phyloP scores from a whole-genome alignment of 30 jellyfish, hydroid and myxozoan species.

The Haliclystus octoradiatus region DNA sequence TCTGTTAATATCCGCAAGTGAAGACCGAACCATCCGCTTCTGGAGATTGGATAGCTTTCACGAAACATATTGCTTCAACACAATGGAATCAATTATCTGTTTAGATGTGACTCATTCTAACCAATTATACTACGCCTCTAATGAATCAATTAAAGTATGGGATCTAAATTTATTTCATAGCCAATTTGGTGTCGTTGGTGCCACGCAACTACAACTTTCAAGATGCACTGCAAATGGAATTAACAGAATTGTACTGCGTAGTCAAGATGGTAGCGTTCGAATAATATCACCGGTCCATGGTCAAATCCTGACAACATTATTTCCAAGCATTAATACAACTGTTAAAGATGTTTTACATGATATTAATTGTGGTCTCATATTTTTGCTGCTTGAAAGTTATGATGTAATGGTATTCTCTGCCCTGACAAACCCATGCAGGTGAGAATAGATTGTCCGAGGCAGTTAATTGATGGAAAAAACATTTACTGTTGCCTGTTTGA shows the following conservation, averaged over 20 bases:
- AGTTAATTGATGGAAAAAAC: not conserved
- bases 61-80: constrained; percentile 66
- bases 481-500: no score
- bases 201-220: constrained; percentile 23
- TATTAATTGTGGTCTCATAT: constrained; percentile 17
- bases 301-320: constrained; percentile 41
- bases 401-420: constrained; percentile 65
- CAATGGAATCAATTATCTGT: constrained; percentile 30
- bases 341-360: constrained; percentile 42
- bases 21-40: constrained; percentile 74
- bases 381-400: constrained; percentile 33
- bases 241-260: constrained; percentile 39
- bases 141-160: constrained; percentile 18
- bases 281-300: constrained; percentile 91
- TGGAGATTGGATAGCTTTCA: constrained; percentile 86
- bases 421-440: constrained; percentile 93
- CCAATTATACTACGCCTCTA: constrained; percentile 45
- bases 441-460: not conserved
- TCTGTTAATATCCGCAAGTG: constrained; percentile 55
- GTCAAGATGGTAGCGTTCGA: constrained; percentile 84
- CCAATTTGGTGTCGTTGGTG: constrained; percentile 54
- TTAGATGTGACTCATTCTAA: constrained; percentile 20
- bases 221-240: constrained; percentile 14
- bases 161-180: constrained; percentile 49
- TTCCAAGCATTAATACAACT: constrained; percentile 54